Conservation (phyloP, 2,113 vertebrate genomes). For the Mugil cephalus region DNA sequence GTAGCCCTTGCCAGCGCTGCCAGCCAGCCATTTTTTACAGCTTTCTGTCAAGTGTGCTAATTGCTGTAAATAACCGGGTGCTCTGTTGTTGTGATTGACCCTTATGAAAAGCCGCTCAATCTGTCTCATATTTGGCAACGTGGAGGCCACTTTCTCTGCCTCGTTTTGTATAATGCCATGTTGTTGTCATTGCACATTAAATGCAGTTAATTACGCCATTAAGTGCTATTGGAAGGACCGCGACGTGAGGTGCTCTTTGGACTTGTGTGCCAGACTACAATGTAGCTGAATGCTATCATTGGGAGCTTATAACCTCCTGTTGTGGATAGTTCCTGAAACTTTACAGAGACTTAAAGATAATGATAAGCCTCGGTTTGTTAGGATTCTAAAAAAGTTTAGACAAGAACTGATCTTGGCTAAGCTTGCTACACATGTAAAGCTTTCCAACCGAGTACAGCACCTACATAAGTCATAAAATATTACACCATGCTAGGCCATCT, state of each 20-base stretch:
- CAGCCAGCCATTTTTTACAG: constrained; percentile 36
- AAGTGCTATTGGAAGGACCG: background rate
- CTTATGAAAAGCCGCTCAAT: constrained; percentile 58
- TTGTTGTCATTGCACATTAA: constrained; percentile 50
- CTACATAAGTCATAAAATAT: too few relatives aligned
- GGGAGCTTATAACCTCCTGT: background rate
- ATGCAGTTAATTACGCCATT: constrained; percentile 36
- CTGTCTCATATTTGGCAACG: constrained; percentile 54
- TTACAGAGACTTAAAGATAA: too few relatives aligned
- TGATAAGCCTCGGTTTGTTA: too few relatives aligned
- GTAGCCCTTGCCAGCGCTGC: constrained; percentile 18
- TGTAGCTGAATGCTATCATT: constrained; percentile 2
- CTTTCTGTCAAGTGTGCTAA: constrained; percentile 62
- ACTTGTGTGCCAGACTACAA: background rate
- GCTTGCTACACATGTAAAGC: too few relatives aligned
- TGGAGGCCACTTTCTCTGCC: constrained; percentile 18
- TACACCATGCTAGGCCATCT: too few relatives aligned
- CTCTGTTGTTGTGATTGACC: constrained; percentile 66
- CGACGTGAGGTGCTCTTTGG: constrained; percentile 9
- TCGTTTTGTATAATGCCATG: constrained; percentile 43
- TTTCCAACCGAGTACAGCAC: too few relatives aligned
- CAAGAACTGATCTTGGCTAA: too few relatives aligned
- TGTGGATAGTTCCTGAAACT: background rate
- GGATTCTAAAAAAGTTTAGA: too few relatives aligned
- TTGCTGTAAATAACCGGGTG: constrained; percentile 63